Base-by-base conservation (phyloP, 2,797 vertebrate species). In the Myotis findleyi region DNA sequence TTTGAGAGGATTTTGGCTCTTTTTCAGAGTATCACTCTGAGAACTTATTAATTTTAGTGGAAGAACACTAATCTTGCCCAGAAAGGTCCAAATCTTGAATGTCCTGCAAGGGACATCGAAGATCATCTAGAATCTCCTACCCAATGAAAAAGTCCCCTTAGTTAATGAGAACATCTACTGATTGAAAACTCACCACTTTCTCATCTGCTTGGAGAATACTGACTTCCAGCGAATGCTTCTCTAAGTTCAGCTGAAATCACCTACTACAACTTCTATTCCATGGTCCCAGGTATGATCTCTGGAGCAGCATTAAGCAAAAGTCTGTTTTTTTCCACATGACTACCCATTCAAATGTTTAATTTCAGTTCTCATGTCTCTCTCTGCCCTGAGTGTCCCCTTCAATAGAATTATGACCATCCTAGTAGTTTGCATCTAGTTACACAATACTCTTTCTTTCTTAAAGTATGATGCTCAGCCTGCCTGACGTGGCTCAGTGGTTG, bases 1-100 rank as follows among this genome's bases (percentile, higher is more conserved):
- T 86, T 49, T 85, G 33, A 81, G 36, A 94, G 23, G 7, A 69
- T 89, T 53, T 53, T 89, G 55, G 38, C 38, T 92, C 33, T n/a
- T 91, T 91, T 83, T 55, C 51, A 59, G 16, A 93, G n/a, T 27
- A 83, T 30, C 8, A 49, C 10, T 89, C 93, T 80, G 51, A 62
- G 71, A 87, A 87, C 17, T 57, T 90, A 30, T 20, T 69, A 87
- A 68, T 55, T 91, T 83, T 90, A 94, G 90, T 80, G 30, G 76
- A 91, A 41, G 44, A 79, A 82, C 17, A 72, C 36, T 81, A 66
- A 68, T n/a, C 25, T 82, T 91, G 73, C 12, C 30, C 59, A 87
- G 82, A 85, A 68, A 81, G 49, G 33, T 59, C 21, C 27, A 80
- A n/a, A 69, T 87, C 49, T 69, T 69, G 18, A 55, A 36, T 41